Percentiles rank a stretch among this genome's conserved stretches.
Evolutionary conservation across 1,140 invertebrate genomes (phyloP).

Genomic region (Diachasma alloeum): DNA sequence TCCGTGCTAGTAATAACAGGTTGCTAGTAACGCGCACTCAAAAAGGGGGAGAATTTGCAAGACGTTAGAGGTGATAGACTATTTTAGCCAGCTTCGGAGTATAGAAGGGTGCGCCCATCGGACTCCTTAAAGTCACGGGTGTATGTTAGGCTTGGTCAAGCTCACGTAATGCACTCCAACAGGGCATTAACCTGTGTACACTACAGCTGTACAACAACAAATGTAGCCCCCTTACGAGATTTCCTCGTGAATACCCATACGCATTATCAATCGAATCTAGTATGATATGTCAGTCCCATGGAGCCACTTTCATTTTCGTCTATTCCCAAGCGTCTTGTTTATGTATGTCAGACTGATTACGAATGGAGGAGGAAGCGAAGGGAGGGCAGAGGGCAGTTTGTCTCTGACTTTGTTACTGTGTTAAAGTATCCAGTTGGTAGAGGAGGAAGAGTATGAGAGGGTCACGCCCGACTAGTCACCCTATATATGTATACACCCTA

Average conservation of each 20-base stretch:
- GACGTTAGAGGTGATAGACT: slow-evolving; percentile 11
- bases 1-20: slow-evolving; percentile 30
- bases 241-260: background rate
- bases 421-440: background rate
- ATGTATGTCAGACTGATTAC: slow-evolving; percentile 16
- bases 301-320: slow-evolving; percentile 5
- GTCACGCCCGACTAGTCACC: background rate
- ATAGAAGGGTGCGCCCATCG: background rate
- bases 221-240: background rate
- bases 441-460: background rate
- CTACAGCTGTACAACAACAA: background rate
- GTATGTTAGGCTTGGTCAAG: slow-evolving; percentile 27
- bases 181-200: slow-evolving; percentile 27
- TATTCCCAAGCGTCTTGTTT: slow-evolving; percentile 1
- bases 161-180: slow-evolving; percentile 33
- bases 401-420: background rate
- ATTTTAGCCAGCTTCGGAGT: background rate
- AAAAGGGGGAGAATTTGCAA: slow-evolving; percentile 1
- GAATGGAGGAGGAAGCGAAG: background rate
- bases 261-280: background rate
- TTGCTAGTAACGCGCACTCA: slow-evolving; percentile 23
- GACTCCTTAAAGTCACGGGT: background rate
- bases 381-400: background rate
- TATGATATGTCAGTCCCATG: background rate
- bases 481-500: background rate